phyloP scores from a whole-genome alignment of 2,888 invertebrate genomes.

The Thumatha senex region DNA sequence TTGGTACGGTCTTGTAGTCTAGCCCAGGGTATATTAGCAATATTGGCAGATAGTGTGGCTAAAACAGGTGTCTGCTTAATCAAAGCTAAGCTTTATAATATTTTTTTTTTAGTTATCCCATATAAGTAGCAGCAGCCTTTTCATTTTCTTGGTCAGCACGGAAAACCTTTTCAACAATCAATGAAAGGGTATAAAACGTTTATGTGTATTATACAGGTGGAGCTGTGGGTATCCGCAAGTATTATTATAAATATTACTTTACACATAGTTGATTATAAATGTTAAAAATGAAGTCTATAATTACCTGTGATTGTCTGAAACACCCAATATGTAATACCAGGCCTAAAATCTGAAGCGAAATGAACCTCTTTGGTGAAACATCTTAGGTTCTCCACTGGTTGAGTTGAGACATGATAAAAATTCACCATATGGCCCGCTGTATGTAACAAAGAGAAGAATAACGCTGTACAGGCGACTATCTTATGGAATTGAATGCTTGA shows the following conservation, averaged over 20 bases:
- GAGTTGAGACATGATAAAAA: constrained; percentile 98
- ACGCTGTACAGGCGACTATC: constrained; percentile 96
- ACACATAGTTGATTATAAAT: background rate
- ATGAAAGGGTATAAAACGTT: too few relatives aligned
- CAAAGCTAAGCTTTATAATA: too few relatives aligned
- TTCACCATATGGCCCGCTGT: constrained; percentile 98
- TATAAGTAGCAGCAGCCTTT: too few relatives aligned
- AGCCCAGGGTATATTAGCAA: too few relatives aligned
- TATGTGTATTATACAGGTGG: too few relatives aligned
- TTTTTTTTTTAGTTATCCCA: too few relatives aligned
- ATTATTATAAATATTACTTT: background rate
- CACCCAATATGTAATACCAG: constrained; percentile 97
- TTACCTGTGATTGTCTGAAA: constrained; percentile 96
- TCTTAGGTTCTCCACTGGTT: constrained; percentile 94
- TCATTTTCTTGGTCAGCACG: too few relatives aligned
- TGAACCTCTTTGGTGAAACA: constrained; percentile 97
- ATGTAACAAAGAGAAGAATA: constrained; percentile 96
- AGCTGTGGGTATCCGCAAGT: too few relatives aligned
- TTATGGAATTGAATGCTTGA: constrained; percentile 99
- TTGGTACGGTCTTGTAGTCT: too few relatives aligned
- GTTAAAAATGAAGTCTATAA: background rate
- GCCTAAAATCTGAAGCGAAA: constrained; percentile 96
- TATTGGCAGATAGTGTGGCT: too few relatives aligned
- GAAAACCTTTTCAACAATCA: too few relatives aligned
- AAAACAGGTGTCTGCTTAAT: too few relatives aligned